These are phyloP conservation scores for Chaetura pelagica DNA, from an alignment of 2,113 vertebrate species.

Conservation along the genomic window DNA sequence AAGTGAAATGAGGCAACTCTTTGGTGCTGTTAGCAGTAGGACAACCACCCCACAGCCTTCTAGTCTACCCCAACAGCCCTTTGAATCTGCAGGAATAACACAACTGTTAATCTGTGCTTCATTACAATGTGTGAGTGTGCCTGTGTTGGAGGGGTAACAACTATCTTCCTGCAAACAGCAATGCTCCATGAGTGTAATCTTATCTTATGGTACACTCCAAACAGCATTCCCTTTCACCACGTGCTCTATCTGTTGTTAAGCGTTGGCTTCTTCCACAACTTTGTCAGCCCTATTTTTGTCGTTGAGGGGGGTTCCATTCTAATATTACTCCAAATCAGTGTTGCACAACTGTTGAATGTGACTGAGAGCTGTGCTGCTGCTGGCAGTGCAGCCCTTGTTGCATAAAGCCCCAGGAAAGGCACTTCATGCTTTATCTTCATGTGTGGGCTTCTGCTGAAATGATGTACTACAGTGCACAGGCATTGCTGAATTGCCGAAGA, in stretches of 20 bases:
- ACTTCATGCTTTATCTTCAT: background rate
- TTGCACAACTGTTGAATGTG: conserved; percentile 11
- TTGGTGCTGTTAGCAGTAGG: background rate
- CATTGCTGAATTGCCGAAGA: background rate
- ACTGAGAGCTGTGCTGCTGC: background rate
- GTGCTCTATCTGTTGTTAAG: background rate
- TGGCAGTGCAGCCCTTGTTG: background rate
- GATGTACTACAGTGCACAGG: background rate
- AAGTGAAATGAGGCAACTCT: background rate
- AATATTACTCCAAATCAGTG: background rate
- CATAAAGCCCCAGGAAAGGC: background rate
- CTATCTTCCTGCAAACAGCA: conserved; percentile 2
- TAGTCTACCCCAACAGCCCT: background rate
- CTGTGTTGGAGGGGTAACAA: background rate
- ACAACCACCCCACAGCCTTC: background rate
- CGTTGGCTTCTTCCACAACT: background rate
- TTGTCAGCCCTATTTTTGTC: conserved; percentile 38
- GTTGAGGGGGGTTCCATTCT: background rate
- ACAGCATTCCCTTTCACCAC: background rate
- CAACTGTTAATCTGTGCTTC: background rate
- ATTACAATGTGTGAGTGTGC: background rate
- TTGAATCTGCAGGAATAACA: background rate
- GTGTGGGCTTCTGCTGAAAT: background rate
- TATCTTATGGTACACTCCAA: background rate
- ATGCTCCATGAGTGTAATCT: background rate